Evolutionary conservation across 35 echinoderm and acorn worm genomes (phyloP).

Genomic region (Acanthaster planci): DNA sequence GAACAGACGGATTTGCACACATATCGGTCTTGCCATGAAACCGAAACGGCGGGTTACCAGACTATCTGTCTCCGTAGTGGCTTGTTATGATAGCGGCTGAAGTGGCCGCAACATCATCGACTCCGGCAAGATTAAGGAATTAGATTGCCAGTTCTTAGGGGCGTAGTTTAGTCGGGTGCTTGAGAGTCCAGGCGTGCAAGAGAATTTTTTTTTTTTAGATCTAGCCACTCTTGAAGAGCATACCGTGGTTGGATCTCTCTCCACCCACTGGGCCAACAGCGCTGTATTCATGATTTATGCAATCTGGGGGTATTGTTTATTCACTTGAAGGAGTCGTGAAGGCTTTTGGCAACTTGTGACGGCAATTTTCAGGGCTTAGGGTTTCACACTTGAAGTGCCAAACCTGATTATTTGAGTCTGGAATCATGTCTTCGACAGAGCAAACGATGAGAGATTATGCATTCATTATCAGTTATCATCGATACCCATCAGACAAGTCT

Average conservation of each 20-base stretch:
- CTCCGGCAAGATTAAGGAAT: slow-evolving; percentile 18
- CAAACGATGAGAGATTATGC: too few relatives aligned
- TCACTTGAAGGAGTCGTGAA: background rate
- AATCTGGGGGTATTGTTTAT: slow-evolving; percentile 5
- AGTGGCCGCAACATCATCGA: background rate
- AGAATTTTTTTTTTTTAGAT: background rate
- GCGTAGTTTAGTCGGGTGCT: slow-evolving; percentile 22
- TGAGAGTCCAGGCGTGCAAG: background rate
- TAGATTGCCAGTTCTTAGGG: slow-evolving; percentile 7
- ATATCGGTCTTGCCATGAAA: background rate
- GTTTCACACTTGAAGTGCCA: too few relatives aligned
- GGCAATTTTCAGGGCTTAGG: too few relatives aligned
- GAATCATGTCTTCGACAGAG: too few relatives aligned
- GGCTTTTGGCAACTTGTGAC: slow-evolving; percentile 1
- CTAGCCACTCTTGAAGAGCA: background rate
- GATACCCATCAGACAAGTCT: too few relatives aligned
- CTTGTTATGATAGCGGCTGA: slow-evolving; percentile 8
- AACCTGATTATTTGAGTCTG: too few relatives aligned
- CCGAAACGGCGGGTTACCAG: background rate
- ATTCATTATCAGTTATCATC: too few relatives aligned
- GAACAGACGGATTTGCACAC: background rate
- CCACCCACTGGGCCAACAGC: background rate
- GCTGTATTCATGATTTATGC: background rate
- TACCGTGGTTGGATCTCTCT: background rate
- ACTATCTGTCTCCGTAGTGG: slow-evolving; percentile 1